These are phyloP conservation scores for Rhinoderma darwinii DNA, from an alignment of 2,113 vertebrate species.

Conservation along the genomic window DNA sequence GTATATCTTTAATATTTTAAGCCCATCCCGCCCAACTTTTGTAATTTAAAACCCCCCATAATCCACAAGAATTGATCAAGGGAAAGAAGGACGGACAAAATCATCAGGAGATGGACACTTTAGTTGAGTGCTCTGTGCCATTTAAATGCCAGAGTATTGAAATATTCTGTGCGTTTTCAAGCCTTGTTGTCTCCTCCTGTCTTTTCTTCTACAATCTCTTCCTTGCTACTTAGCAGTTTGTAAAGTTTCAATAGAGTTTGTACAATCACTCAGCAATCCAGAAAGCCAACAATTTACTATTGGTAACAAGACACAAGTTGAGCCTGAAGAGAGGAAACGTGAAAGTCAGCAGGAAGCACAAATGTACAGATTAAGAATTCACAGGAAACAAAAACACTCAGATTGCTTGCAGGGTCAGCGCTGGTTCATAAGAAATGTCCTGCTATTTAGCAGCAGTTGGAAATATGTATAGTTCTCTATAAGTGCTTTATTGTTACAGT, in stretches of 20 bases:
- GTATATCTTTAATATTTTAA: too few species aligned
- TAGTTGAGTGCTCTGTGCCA: not conserved
- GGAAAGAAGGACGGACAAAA: too few species aligned
- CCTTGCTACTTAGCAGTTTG: not conserved
- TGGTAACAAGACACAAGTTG: constrained; percentile 38
- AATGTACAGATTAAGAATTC: constrained; percentile 37
- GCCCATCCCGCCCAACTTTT: too few species aligned
- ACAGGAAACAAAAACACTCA: constrained; percentile 41
- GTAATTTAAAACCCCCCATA: too few species aligned
- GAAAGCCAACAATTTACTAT: constrained; percentile 17
- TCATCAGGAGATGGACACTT: not conserved
- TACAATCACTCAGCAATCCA: constrained; percentile 7
- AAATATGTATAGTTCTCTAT: constrained; percentile 4
- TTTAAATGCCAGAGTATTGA: too few species aligned
- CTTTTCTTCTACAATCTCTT: not conserved
- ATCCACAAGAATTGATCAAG: too few species aligned
- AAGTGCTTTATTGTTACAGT: constrained; percentile 7
- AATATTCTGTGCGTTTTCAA: too few species aligned
- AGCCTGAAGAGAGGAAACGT: constrained; percentile 26
- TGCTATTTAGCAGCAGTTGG: not conserved
- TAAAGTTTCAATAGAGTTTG: not conserved
- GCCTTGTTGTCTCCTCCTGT: not conserved
- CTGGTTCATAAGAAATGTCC: constrained; percentile 6
- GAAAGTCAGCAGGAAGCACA: constrained; percentile 41
- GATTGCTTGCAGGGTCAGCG: constrained; percentile 18